Conservation (phyloP, 2,888 invertebrate species). For the Tetranychus truncatus region DNA sequence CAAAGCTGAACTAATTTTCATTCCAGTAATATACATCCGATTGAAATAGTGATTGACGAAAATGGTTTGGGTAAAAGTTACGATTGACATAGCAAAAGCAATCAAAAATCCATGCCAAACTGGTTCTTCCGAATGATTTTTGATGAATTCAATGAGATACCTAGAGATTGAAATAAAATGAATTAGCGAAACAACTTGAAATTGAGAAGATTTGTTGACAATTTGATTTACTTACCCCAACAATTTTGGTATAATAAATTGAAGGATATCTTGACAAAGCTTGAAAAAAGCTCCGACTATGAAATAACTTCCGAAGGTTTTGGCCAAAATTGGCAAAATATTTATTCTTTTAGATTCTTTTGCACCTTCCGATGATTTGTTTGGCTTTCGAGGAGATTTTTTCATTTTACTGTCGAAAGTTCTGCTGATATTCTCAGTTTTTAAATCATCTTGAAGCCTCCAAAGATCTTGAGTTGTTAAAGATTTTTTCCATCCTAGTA, state of each 20-base stretch:
- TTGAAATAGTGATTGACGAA: conserved; percentile 77
- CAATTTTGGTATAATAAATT: conserved; percentile 35
- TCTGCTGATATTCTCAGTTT: conserved; percentile 14
- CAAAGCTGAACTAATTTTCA: conserved; percentile 68
- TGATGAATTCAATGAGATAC: not conserved
- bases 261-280: conserved; percentile 33
- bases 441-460: conserved; percentile 28
- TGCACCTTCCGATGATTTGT: not conserved
- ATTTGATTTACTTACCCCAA: conserved; percentile 25
- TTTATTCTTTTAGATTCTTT: not conserved
- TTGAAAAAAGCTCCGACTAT: conserved; percentile 32
- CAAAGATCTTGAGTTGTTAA: conserved; percentile 32
- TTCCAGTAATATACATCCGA: conserved; percentile 69
- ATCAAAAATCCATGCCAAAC: conserved; percentile 75
- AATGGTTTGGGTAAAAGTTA: conserved; percentile 60
- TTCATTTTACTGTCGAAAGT: conserved; percentile 10
- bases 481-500: conserved; percentile 31
- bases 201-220: not conserved
- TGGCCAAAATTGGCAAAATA: conserved; percentile 15
- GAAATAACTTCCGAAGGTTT: conserved; percentile 26
- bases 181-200: not conserved
- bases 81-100: conserved; percentile 51
- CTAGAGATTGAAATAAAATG: not conserved
- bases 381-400: not conserved
- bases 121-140: conserved; percentile 60